Percentiles rank a stretch among this genome's conserved stretches.
phyloP scores from a whole-genome alignment of 2,888 invertebrate species.

The Elegia similella region DNA sequence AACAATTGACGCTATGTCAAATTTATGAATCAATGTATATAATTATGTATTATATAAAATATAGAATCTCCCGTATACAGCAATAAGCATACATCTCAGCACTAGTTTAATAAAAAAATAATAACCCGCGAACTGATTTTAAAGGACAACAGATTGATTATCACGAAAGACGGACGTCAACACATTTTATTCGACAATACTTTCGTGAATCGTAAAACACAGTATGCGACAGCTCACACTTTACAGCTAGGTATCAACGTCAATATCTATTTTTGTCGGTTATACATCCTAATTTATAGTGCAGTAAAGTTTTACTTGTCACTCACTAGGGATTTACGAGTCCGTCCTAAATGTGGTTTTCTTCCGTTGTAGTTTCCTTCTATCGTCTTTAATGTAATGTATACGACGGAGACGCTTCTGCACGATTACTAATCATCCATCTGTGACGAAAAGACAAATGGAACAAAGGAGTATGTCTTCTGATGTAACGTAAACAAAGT shows the following conservation, averaged over 20 bases:
- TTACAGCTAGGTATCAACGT: constrained; percentile 64
- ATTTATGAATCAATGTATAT: not conserved
- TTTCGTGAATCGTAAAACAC: constrained; percentile 53
- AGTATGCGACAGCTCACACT: constrained; percentile 70
- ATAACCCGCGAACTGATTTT: constrained; percentile 3
- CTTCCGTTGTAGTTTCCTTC: constrained; percentile 76
- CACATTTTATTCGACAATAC: constrained; percentile 27
- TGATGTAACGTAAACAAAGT: constrained; percentile 72
- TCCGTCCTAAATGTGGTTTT: constrained; percentile 75
- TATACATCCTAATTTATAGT: constrained; percentile 74
- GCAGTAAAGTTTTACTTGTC: constrained; percentile 79
- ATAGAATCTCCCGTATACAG: not conserved
- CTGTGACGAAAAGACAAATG: constrained; percentile 52
- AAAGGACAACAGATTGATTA: constrained; percentile 16
- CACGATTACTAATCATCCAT: constrained; percentile 59
- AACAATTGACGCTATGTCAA: not conserved
- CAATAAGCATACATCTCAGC: not conserved
- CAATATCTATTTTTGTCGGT: constrained; percentile 71
- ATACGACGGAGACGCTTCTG: constrained; percentile 62
- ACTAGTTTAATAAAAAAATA: not conserved
- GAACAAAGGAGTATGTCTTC: constrained; percentile 74
- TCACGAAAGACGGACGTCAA: constrained; percentile 15
- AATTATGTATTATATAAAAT: not conserved
- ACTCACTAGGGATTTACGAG: constrained; percentile 73
- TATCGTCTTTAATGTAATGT: constrained; percentile 48